A percentile compares a stretch with the other conserved stretches of the same genome.
phyloP scores from a whole-genome alignment of 2,888 invertebrate genomes.

The Rotaria socialis region DNA sequence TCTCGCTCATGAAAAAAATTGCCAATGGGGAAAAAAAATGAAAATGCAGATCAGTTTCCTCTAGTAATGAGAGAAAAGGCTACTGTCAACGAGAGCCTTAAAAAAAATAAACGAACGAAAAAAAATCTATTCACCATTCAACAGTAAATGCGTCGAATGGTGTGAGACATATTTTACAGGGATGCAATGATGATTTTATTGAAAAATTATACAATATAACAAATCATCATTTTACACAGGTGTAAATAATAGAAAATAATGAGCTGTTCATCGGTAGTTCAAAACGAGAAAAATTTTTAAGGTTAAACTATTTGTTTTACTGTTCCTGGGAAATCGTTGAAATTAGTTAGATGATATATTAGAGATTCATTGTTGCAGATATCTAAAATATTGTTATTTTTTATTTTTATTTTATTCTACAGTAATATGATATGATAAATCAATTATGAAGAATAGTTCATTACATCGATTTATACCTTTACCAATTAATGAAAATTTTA shows the following conservation, averaged over 20 bases:
- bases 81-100: not conserved
- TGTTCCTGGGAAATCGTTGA: too few species aligned
- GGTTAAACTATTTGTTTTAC: too few species aligned
- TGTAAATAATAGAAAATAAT: not conserved
- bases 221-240: not conserved
- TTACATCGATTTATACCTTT: not conserved
- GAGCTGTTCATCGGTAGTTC: not conserved
- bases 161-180: not conserved
- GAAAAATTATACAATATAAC: not conserved
- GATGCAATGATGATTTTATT: not conserved
- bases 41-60: not conserved
- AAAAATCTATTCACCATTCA: not conserved
- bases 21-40: not conserved
- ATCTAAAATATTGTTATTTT: too few species aligned
- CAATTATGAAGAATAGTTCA: not conserved
- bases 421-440: not conserved
- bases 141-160: not conserved
- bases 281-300: too few species aligned
- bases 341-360: too few species aligned
- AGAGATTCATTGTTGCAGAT: too few species aligned
- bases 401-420: not conserved
- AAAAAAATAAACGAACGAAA: not conserved
- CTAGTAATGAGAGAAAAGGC: not conserved
- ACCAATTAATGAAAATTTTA: not conserved
- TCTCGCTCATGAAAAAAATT: not conserved